Evolutionary conservation across 2,113 vertebrate species (phyloP).

Genomic region (Tichodroma muraria): DNA sequence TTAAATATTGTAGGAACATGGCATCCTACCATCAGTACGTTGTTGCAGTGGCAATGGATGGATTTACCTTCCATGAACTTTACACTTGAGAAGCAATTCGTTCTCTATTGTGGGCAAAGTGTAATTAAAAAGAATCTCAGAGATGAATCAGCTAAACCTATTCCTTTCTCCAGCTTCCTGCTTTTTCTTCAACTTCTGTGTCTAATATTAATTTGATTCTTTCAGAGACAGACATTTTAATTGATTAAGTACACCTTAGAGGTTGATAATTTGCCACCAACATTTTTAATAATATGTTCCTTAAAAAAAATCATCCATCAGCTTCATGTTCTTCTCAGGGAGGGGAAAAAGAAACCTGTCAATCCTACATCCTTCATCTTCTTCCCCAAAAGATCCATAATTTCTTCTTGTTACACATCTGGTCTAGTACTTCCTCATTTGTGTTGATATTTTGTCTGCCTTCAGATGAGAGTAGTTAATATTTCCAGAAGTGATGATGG

Average conservation of each 20-base stretch:
- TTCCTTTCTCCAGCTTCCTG: background rate
- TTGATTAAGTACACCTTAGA: background rate
- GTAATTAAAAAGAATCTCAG: background rate
- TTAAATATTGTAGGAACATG: background rate
- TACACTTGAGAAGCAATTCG: background rate
- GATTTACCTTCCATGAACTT: background rate
- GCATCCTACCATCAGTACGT: background rate
- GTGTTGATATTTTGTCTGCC: background rate
- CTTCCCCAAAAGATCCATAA: background rate
- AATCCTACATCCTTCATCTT: background rate
- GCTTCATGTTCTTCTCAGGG: background rate
- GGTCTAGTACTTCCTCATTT: background rate
- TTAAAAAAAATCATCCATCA: background rate
- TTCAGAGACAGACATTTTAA: background rate
- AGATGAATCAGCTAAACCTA: background rate
- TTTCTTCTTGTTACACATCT: background rate
- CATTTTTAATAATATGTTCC: background rate
- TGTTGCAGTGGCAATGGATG: background rate
- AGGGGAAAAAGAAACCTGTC: background rate
- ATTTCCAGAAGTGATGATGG: too few relatives aligned
- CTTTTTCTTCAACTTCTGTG: background rate
- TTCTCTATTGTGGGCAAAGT: background rate
- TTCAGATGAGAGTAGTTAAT: too few relatives aligned
- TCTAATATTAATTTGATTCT: slow-evolving; percentile 5
- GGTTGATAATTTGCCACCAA: background rate